Evolutionary conservation across 2,797 vertebrate genomes (phyloP), one percentile per base, ranked within the genome.

Genomic region (Xyrichtys novacula): DNA sequence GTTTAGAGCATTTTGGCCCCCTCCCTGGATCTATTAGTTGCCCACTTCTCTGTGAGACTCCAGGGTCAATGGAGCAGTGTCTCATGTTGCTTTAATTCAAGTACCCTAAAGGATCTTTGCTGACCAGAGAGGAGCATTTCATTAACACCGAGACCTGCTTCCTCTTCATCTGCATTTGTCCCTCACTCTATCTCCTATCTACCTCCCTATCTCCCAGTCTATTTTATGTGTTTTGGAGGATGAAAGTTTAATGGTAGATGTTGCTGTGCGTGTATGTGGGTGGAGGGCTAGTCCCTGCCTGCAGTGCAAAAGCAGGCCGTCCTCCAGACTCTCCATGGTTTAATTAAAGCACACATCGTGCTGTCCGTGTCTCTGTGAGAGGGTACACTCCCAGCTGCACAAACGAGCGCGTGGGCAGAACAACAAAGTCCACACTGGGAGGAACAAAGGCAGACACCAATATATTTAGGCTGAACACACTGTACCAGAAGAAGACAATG

Each of bases 291-390:
- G 32, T 65, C 69, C 77, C 68, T 46, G 52, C 3, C 12, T 20
- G 38, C 57, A 3, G 46, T 19, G 64, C 59, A 26, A 44, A 55
- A 49, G 59, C 67, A 40, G 42, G 19, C 67, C 16, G 34, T 40
- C 62, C 84, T 78, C 54, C 9, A 61, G 66, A 66, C 81, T 84
- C 78, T 85, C 71, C 55, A 3, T 20, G 78, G 84, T 84, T 89
- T 88, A 87, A 90, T 90, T 86, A 86, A 81, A 79, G 77, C 42
- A 19, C 40, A 42, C 58, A 40, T 40, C 2, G 26, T 15, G 46
- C 71, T 43, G 59, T 65, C 55, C 6, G 26, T 59, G 75, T 47
- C 61, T 50, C 39, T 14, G 9, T 16, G 10, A 71, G 65, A 61
- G 59, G 31, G 58, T 17, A 42, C 70, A 36, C 81, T 68, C 54